Base-by-base conservation (phyloP, 2,113 vertebrate genomes). In the Apodemus sylvaticus region DNA sequence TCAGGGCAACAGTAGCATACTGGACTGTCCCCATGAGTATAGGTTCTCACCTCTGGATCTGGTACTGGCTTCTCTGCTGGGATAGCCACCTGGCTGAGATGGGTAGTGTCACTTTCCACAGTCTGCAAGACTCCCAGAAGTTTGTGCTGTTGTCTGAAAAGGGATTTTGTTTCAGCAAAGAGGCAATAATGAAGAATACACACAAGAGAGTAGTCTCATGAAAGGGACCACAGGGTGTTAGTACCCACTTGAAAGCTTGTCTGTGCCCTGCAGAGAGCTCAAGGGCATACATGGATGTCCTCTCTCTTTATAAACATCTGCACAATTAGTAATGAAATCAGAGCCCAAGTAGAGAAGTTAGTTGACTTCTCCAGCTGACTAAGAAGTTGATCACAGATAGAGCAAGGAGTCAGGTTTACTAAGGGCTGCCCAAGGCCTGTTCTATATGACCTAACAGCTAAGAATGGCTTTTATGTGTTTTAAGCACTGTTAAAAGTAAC, bases 101-200 rank as follows among this genome's bases (percentile, higher is more conserved):
- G 96, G 60, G 78, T 64, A 71, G 98, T 98, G 95, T 93, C 97
- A 64, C 83, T 96, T 95, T 99, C 99, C 9, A 98, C 97, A 60
- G 98, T 98, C 86, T 97, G 98, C 66, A 99, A 98, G 79, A 98
- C 98, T 96, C 99, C 98, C 92, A 99, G 96, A 92, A 99, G 98
- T 94, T 98, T 99, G 96, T 99, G 99, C 97, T 99, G 99, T 91
- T 99, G 99, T 97, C 99, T 99, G 98, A 98, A 98, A 98, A 81
- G 87, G 66, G 97, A 79, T 78, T 71, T 62, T n/a, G 95, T n/a
- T 90, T 98, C 45, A 92, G 60, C 42, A 70, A 70, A n/a, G n/a
- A 39, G 53, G 66, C n/a, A 60, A 42, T 11, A 71, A 91, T 71
- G 85, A 88, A 70, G 6, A 76, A 58, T 0, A 45, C 39, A 36